Evolutionary conservation across 2,888 invertebrate species (phyloP).

Genomic region (Kuschelorhynchus macadamiae): DNA sequence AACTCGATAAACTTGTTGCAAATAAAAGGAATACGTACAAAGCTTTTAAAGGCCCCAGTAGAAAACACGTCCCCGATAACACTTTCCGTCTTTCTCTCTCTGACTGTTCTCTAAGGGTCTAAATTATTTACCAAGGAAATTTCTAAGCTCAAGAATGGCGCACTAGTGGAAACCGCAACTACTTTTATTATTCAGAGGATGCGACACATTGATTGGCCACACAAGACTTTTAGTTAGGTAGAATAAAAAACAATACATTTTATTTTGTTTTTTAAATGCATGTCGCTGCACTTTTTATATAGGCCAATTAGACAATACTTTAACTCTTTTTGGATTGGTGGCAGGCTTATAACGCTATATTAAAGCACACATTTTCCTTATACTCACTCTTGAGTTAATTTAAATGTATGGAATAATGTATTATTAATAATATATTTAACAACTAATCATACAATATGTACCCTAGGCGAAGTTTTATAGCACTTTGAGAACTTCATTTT

Average conservation of each 20-base stretch:
- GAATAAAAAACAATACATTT: neutral
- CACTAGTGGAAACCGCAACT: constrained; percentile 29
- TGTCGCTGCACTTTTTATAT: neutral
- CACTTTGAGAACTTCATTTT: too few relatives aligned
- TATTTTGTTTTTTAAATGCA: neutral
- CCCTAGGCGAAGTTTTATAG: too few relatives aligned
- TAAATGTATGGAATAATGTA: too few relatives aligned
- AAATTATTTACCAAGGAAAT: constrained; percentile 41
- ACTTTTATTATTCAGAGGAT: constrained; percentile 43
- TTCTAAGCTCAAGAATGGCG: constrained; percentile 32
- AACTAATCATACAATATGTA: too few relatives aligned
- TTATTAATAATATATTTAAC: too few relatives aligned
- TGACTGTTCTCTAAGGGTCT: constrained; percentile 27
- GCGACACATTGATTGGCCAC: constrained; percentile 35
- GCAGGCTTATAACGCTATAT: too few relatives aligned
- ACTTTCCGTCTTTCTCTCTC: constrained; percentile 34
- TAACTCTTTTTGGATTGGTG: neutral
- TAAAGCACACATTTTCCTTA: too few relatives aligned
- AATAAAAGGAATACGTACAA: neutral
- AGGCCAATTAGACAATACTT: too few relatives aligned
- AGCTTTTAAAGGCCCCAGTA: neutral
- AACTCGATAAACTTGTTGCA: neutral
- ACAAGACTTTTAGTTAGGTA: constrained; percentile 12
- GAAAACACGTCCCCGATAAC: constrained; percentile 14
- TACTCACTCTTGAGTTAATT: too few relatives aligned